Base-by-base conservation (phyloP, 1,140 invertebrate genomes). In the Solen grandis region DNA sequence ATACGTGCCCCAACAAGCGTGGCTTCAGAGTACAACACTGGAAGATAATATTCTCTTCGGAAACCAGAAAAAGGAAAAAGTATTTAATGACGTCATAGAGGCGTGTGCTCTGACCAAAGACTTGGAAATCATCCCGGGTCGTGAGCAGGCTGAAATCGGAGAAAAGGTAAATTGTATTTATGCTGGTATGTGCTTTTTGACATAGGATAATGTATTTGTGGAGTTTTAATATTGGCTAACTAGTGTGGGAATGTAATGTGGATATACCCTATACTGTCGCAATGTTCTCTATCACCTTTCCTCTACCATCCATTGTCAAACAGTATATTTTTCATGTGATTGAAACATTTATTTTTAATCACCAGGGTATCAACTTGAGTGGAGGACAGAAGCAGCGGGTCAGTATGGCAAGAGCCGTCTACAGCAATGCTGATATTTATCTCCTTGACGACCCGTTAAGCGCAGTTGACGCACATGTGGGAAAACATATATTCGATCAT, bases 1-100 rank as follows among this genome's bases (percentile, higher is more conserved):
- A 5, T 98, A 96, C 89, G 95, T 96, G 13, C 94, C 96, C 0
- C 97, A 97, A 89, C 94, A 95, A 68, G 95, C 97, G 0, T 98
- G 97, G 97, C 93, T 98, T 0, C 91, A 96, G 36, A 97, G 97
- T 90, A 94, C 94, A 14, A 95, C 96, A 1, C 92, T 98, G 19
- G 93, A 94, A 66, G 95, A 97, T 50, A 98, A 98, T 90, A 96
- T 98, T 78, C 89, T 96, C 1, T 97, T 97, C 83, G 86, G 87
- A 22, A 83, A 76, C 25, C 33, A 65, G 0, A 95, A 82, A 93
- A 94, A 85, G 81, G 59, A 89, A 54, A 84, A 68, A n/a, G 54
- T 69, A 59, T 94, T 94, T 85, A 86, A 92, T n/a, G 89, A 86
- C 76, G 92, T 93, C 22, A 86, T 93, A 86, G 92, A 94, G 90